Evolutionary conservation across 2,797 vertebrate species (phyloP), one percentile per base, ranked within the genome.

Genomic region (Silurus lanzhouensis): DNA sequence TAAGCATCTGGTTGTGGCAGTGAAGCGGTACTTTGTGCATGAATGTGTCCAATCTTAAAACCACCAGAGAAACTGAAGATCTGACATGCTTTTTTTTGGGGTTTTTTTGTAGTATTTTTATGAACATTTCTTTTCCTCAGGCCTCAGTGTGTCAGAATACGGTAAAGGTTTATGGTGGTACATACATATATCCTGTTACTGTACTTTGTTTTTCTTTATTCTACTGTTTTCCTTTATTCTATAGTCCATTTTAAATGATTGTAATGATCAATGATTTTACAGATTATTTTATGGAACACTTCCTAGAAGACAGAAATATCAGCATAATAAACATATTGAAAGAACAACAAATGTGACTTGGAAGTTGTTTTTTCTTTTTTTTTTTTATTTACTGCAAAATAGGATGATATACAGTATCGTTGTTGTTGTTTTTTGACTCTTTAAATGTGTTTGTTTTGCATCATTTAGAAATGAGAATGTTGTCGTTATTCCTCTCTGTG

Each of bases 1-100:
- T 86, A 86, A 81, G 76, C 85, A 87, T 63, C 77, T 87, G 86
- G 84, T 88, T 87, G 61, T 91, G 77, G 75, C 25, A 72, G 82
- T 76, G 27, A 44, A 72, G 64, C 61, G 22, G 46, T 75, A 61
- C 63, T 76, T 82, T 85, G 63, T 89, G 84, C 88, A 74, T 55
- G 58, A n/a, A n/a, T 52, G 20, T 25, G n/a, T 82, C 46, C 55
- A 64, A n/a, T 64, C 15, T 71, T 52, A 74, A 38, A 82, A 61
- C 60, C 20, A 27, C 71, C 22, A 58, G 20, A 60, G 61, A 20
- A 46, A 83, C 55, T 31, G 25, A 82, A 64, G 20, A 68, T 25
- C 25, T 81, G 78, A 64, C 6, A 3, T 25, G 27, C 68, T 17
- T 13, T 6, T 22, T 6, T 44, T n/a, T 60, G 44, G n/a, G n/a